A percentile compares a stretch with the other conserved stretches of the same genome.
Conservation (phyloP, 2,113 vertebrate genomes). For the Mormyrus iriodes region DNA sequence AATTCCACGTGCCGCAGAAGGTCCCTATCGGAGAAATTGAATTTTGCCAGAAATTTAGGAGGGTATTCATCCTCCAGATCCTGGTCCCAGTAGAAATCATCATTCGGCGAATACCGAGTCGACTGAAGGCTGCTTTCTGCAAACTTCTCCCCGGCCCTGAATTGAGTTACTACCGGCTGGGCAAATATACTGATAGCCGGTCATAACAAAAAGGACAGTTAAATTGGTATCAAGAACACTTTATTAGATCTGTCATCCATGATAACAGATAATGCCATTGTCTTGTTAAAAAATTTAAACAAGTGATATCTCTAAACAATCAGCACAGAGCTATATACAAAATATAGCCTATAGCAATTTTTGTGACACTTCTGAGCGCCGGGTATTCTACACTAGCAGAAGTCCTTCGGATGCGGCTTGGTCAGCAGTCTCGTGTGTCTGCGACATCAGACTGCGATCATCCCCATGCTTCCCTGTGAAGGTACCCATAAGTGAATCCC, state of each 20-base stretch:
- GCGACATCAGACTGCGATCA: background rate
- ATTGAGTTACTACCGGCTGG: constrained; percentile 58
- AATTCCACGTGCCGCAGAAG: constrained; percentile 73
- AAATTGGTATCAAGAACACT: constrained; percentile 78
- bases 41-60: constrained; percentile 58
- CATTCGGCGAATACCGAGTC: constrained; percentile 32
- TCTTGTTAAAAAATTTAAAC: background rate
- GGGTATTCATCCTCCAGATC: constrained; percentile 57
- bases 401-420: background rate
- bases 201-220: constrained; percentile 74
- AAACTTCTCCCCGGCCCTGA: constrained; percentile 45
- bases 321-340: background rate
- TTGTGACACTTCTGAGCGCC: background rate
- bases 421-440: background rate
- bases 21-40: constrained; percentile 76
- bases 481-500: background rate
- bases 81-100: constrained; percentile 42
- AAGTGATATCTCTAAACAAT: background rate
- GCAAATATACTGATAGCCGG: constrained; percentile 84
- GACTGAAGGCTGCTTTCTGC: constrained; percentile 32
- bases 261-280: constrained; percentile 46
- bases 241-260: constrained; percentile 87
- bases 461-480: background rate
- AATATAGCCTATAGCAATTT: background rate
- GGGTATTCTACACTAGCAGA: background rate